phyloP scores from a whole-genome alignment of 2,888 invertebrate species.

The Polymixis flavicincta region DNA sequence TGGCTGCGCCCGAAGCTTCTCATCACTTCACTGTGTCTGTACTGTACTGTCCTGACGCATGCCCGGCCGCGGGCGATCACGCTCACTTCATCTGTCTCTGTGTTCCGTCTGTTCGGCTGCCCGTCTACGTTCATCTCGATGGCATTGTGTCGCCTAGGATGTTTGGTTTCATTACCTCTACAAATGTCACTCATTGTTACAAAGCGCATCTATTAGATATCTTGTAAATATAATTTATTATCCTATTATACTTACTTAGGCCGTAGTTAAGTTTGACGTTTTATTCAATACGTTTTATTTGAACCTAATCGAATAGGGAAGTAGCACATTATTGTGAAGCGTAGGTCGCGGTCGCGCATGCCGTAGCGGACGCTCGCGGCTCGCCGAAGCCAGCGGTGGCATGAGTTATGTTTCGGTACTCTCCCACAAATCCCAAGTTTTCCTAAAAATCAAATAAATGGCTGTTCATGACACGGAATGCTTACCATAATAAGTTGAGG shows the following conservation, averaged over 20 bases:
- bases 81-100: constrained; percentile 90
- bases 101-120: constrained; percentile 88
- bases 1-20: constrained; percentile 91
- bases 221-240: constrained; percentile 85
- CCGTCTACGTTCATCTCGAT: constrained; percentile 88
- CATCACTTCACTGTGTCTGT: constrained; percentile 90
- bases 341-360: constrained; percentile 82
- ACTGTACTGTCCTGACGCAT: constrained; percentile 90
- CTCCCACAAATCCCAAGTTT: constrained; percentile 79
- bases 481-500: constrained; percentile 86
- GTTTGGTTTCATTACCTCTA: constrained; percentile 87
- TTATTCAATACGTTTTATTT: constrained; percentile 75
- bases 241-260: constrained; percentile 80
- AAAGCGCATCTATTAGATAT: constrained; percentile 89
- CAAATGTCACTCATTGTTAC: constrained; percentile 88
- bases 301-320: constrained; percentile 75
- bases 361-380: constrained; percentile 74
- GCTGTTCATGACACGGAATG: constrained; percentile 90
- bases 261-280: constrained; percentile 80
- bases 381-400: constrained; percentile 74
- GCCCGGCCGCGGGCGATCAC: constrained; percentile 90
- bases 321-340: constrained; percentile 67
- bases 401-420: constrained; percentile 78
- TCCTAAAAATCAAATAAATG: constrained; percentile 81
- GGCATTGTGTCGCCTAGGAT: constrained; percentile 87